A percentile compares a stretch with the other conserved stretches of the same genome.
Evolutionary conservation across 2,797 vertebrate genomes (phyloP).

Genomic region (Muscicapa striata): DNA sequence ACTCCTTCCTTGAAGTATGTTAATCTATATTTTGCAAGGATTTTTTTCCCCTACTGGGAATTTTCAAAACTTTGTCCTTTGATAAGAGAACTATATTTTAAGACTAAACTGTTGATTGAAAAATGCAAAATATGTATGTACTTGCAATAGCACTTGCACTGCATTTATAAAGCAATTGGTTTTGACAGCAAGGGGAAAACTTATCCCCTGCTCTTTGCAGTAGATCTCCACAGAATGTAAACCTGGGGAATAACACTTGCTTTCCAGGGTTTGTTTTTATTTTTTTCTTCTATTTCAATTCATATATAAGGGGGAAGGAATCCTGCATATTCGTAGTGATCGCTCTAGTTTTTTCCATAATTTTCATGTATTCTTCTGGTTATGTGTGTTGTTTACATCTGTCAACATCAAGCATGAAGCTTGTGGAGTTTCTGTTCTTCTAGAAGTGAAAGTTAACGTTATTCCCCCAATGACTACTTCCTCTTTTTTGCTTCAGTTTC

Average conservation of each 20-base stretch:
- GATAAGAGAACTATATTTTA: slow-evolving; percentile 30
- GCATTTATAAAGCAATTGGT: neutral
- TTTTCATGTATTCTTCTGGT: neutral
- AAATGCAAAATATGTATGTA: slow-evolving; percentile 35
- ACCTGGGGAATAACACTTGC: neutral
- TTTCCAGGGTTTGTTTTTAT: neutral
- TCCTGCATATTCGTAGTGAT: neutral
- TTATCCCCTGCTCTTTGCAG: slow-evolving; percentile 1
- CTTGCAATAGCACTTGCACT: neutral
- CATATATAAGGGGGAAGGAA: neutral
- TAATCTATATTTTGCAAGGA: slow-evolving; percentile 8
- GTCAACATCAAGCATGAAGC: neutral
- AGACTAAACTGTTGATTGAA: slow-evolving; percentile 38
- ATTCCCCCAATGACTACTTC: neutral
- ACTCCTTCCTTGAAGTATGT: neutral
- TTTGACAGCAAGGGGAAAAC: neutral
- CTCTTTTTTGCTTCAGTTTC: neutral
- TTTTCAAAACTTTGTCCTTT: slow-evolving; percentile 33
- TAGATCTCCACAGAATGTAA: slow-evolving; percentile 37
- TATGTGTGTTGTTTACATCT: neutral
- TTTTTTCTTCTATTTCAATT: neutral
- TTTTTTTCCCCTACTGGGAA: neutral
- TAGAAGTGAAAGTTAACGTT: neutral
- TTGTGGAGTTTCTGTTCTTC: neutral
- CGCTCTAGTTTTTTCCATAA: neutral